phyloP scores from a whole-genome alignment of 2,113 vertebrate species.

The Trogon surrucura region DNA sequence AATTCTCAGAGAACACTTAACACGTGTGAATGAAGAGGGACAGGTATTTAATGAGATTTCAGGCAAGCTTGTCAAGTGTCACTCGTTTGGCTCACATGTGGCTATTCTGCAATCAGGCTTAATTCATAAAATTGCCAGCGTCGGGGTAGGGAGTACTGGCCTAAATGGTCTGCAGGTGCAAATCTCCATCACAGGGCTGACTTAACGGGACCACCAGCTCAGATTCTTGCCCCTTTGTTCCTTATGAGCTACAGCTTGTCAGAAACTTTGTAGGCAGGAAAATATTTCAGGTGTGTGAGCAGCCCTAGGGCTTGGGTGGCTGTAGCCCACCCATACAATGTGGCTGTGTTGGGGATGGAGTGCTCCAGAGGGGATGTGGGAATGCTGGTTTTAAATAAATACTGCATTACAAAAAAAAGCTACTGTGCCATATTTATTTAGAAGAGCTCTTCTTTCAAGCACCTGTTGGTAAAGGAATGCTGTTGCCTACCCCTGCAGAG shows the following conservation, averaged over 20 bases:
- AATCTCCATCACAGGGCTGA: background rate
- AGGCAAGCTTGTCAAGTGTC: background rate
- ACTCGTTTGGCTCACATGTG: background rate
- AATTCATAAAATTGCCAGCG: background rate
- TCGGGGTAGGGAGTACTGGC: background rate
- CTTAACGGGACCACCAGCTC: background rate
- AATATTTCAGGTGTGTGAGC: background rate
- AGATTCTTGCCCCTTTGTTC: background rate
- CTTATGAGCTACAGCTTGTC: background rate
- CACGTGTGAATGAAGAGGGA: background rate
- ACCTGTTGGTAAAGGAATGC: background rate
- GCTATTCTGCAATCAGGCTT: background rate
- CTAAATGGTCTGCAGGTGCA: background rate
- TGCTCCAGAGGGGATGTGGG: background rate
- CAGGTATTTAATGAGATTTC: background rate
- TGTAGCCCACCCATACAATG: background rate
- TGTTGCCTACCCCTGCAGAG: background rate
- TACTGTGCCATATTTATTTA: background rate
- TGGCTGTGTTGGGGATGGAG: fast-evolving
- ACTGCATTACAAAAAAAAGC: background rate
- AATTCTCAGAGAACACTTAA: background rate
- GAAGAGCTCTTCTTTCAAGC: background rate
- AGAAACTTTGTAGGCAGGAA: background rate
- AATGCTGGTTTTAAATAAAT: background rate
- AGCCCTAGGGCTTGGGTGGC: background rate